phyloP scores from a whole-genome alignment of 1,140 invertebrate genomes.

The Drosophila watanabei region DNA sequence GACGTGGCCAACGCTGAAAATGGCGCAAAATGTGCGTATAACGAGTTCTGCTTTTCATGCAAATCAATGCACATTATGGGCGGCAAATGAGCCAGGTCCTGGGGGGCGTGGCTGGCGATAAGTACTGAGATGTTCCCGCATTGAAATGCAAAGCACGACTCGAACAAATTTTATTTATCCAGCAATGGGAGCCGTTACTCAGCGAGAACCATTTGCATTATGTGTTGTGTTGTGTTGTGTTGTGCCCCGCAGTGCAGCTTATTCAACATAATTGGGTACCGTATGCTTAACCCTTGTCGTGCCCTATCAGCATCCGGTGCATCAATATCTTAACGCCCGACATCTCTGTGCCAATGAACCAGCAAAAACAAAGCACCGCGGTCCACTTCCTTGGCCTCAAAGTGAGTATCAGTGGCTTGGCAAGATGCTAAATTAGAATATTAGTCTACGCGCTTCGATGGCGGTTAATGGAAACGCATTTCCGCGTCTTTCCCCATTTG shows the following conservation, averaged over 20 bases:
- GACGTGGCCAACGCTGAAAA: slow-evolving; percentile 48
- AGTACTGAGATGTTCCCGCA: slow-evolving; percentile 20
- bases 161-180: slow-evolving; percentile 58
- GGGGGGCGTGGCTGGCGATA: slow-evolving; percentile 18
- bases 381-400: slow-evolving; percentile 16
- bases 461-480: slow-evolving; percentile 4
- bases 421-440: slow-evolving; percentile 1
- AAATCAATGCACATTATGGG: slow-evolving; percentile 62
- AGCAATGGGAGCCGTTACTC: slow-evolving; percentile 43
- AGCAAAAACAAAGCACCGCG: background rate
- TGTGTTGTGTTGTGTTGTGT: slow-evolving; percentile 37
- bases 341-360: slow-evolving; percentile 18
- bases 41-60: slow-evolving; percentile 67
- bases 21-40: slow-evolving; percentile 72
- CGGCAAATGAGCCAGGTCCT: slow-evolving; percentile 60
- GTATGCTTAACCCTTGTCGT: slow-evolving; percentile 19
- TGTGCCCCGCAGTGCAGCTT: slow-evolving; percentile 41
- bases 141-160: slow-evolving; percentile 67
- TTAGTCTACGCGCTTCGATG: background rate
- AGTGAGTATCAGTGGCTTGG: slow-evolving; percentile 22
- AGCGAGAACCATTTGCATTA: slow-evolving; percentile 46
- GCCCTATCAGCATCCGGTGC: slow-evolving; percentile 38
- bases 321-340: slow-evolving; percentile 4
- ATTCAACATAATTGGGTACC: slow-evolving; percentile 20
- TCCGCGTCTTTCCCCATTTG: slow-evolving; percentile 7